Evolutionary conservation across 2,113 vertebrate species (phyloP).

Genomic region (Hemichromis elongatus): DNA sequence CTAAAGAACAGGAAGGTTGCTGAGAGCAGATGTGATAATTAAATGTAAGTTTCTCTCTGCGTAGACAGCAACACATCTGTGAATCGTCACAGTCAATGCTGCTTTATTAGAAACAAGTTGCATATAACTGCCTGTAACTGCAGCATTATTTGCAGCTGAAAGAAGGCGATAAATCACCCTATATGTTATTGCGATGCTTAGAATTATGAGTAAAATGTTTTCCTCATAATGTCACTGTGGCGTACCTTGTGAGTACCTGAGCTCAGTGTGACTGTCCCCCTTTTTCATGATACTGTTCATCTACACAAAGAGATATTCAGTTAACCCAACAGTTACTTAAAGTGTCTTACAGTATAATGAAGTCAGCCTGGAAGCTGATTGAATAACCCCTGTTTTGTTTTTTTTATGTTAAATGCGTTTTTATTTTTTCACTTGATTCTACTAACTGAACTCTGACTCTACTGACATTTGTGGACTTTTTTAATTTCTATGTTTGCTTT

Average conservation of each 20-base stretch:
- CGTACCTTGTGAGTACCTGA: no score
- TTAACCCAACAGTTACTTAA: not conserved
- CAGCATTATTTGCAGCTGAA: not conserved
- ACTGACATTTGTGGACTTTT: not conserved
- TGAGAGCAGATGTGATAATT: fast-evolving
- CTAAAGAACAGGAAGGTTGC: not conserved
- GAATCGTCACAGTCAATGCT: not conserved
- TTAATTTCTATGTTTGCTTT: not conserved
- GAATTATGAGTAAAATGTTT: not conserved
- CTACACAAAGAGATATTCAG: not conserved
- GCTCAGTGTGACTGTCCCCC: no score
- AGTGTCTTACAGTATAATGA: not conserved
- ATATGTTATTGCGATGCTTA: not conserved
- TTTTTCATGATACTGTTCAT: not conserved
- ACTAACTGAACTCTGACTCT: not conserved
- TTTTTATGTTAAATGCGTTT: not conserved
- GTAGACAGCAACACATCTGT: not conserved
- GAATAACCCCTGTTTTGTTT: not conserved
- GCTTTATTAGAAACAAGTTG: fast-evolving
- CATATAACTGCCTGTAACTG: not conserved
- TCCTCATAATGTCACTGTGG: no score
- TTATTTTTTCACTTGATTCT: not conserved
- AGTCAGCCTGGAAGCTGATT: not conserved
- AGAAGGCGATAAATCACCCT: not conserved
- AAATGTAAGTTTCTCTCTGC: not conserved